Base-by-base conservation (phyloP, 2,888 invertebrate species). In the Diloba caeruleocephala region DNA sequence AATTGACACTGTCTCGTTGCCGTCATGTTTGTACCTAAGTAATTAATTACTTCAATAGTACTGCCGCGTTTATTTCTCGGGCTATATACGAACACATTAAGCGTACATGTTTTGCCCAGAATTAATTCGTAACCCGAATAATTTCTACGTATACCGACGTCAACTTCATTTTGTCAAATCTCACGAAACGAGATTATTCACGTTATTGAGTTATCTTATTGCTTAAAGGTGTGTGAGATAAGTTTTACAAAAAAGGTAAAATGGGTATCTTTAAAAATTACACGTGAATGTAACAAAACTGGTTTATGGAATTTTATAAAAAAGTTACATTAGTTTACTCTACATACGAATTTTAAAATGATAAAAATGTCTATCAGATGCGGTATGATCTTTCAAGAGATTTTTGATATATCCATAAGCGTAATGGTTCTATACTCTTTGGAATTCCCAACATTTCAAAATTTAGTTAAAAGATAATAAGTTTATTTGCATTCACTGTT, bases 31-130 rank as follows among this genome's bases (percentile, higher is more conserved):
- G 82, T 77, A 75, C 70, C 66, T 73, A 26, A 33, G 74, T 80
- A 81, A 84, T 84, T 83, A 85, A 85, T 85, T 76, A 76, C 80
- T 82, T 71, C 75, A 77, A 78, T 73, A 78, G 75, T 74, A 74
- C 65, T 48, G 60, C 56, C 58, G 70, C 58, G 59, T 60, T 71
- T 70, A 71, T 67, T 63, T 49, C 64, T 38, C 45, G 39, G 46
- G 43, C 43, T 36, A 51, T 37, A 31, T 55, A 51, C 33, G 36
- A 50, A 51, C 29, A 33, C 51, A 61, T 54, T 32, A 52, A 36
- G 25, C 29, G 33, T 41, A 39, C 23, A 32, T 59, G 56, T 51
- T 67, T 45, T 14, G 14, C 15, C 21, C 36, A 31, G 34, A 64
- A 68, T 68, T 55, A 64, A 64, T 64, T 45, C 41, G 32, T 32